Conservation (phyloP, 2,797 vertebrate species). For the Eulemur coronatus region DNA sequence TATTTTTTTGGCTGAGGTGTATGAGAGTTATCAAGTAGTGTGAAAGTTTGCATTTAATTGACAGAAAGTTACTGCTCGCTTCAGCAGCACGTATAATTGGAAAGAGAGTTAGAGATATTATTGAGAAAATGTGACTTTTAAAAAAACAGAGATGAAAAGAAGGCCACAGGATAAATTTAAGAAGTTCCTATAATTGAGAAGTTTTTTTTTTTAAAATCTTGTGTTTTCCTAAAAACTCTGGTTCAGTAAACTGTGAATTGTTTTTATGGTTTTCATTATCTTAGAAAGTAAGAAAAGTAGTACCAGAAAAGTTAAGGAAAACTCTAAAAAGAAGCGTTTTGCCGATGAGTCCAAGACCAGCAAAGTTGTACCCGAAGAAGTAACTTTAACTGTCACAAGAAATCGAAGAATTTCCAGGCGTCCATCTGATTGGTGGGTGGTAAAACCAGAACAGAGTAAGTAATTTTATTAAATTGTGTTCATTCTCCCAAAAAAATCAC, state of each 20-base stretch:
- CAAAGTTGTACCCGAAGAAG: constrained; percentile 19
- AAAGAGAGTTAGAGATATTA: constrained; percentile 1
- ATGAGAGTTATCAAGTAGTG: neutral
- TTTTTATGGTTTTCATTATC: constrained; percentile 49
- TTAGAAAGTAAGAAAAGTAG: constrained; percentile 57
- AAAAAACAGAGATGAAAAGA: constrained; percentile 8
- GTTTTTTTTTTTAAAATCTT: neutral
- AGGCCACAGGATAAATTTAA: neutral
- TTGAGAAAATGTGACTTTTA: neutral
- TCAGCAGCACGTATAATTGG: neutral
- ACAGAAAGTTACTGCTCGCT: neutral
- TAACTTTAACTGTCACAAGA: neutral
- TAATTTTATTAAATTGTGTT: constrained; percentile 49
- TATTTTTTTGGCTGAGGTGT: neutral
- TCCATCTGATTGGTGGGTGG: constrained; percentile 74
- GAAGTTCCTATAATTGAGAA: neutral
- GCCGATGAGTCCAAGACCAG: neutral
- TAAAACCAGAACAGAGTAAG: constrained; percentile 70
- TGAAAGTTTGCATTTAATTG: constrained; percentile 27
- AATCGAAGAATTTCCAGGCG: constrained; percentile 63
- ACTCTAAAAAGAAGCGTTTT: neutral
- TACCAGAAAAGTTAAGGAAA: neutral
- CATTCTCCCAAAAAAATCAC: neutral
- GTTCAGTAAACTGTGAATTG: neutral
- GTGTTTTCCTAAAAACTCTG: constrained; percentile 27